Evolutionary conservation across 1,140 invertebrate genomes (phyloP), one percentile per base, ranked within the genome.

Genomic region (Acyrthosiphon pisum): DNA sequence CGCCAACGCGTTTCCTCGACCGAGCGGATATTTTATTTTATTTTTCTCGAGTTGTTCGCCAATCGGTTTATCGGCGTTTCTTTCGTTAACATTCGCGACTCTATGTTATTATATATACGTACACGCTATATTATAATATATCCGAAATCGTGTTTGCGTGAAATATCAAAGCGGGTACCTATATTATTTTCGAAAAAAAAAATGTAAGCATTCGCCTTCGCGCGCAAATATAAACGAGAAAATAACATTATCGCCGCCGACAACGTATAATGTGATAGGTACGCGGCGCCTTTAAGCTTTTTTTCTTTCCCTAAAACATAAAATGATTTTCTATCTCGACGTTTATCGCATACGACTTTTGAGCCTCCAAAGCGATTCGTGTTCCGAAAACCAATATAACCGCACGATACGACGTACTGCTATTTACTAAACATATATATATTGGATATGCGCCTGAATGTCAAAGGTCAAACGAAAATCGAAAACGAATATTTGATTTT

Each of bases 391-490:
- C 60, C 60, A 76, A 76, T 76, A 76, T 76, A 76, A 76, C 60
- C 60, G 14, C 60, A 22, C 18, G 60, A 76, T 76, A 20, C 30
- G 60, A 76, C 60, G 60, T 18, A 76, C 60, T 76, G 26, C 60
- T 68, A 68, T 68, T 68, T 68, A 76, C 60, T 14, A n/a, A n/a
- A 76, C n/a, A 76, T 76, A n/a, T 76, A n/a, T 76, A 76, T n/a
- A 76, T 76, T 76, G 60, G 60, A 76, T 76, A n/a, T 76, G 60
- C 60, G 60, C n/a, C 60, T 76, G 60, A n/a, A n/a, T 76, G 60
- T 76, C 60, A 76, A 76, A 76, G 60, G 60, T n/a, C 60, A 76
- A n/a, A 76, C 11, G 60, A 76, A 76, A 76, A 76, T 76, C 60
- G 30, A n/a, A 76, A 14, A 76, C 30, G 60, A 76, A 76, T 76